Base-by-base conservation (phyloP, 2,797 vertebrate genomes). In the Leptoclinus maculatus region DNA sequence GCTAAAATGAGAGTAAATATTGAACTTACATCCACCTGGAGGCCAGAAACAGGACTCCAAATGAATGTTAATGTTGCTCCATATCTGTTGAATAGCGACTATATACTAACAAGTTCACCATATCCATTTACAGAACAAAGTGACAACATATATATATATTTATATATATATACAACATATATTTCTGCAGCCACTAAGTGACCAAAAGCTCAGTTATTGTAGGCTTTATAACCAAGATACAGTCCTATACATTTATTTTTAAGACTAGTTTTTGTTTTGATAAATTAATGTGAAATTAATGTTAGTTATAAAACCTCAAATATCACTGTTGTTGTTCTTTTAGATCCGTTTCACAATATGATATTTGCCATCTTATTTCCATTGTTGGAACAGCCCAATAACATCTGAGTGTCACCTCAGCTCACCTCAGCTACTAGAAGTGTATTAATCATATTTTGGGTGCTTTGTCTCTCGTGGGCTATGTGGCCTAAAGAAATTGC, bases 401-500 rank as follows among this genome's bases (percentile, higher is more conserved):
- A 23, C 47, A 67, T 47, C 3, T 53, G 16, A 29, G 21, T 43
- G 34, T 63, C 21, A 11, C 21, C 11, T 59, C 36, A 66, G 21
- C 41, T 63, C 21, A 11, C 21, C 11, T 59, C 36, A 66, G 21
- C 41, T n/a, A 14, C 29, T 53, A 47, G 27, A 66, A 27, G 6
- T 4, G 23, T n/a, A 32, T 25, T 49, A 32, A 39, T 60, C 1
- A 2, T 32, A 56, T 69, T 71, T 12, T 14, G 4, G 23, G 43
- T 38, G 38, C 23, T 74, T 66, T 58, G 49, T 66, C 45, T 71
- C 17, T 63, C 65, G 38, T 76, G 39, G 66, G 34, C 27, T 62
- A 32, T 25, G 56, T 23, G 67, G 1, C 27, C 17, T 36, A 32
- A 67, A 60, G n/a, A 72, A 34, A 47, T 29, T 32, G 36, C 60